A percentile compares a stretch with the other conserved stretches of the same genome.
phyloP scores from a whole-genome alignment of 2,797 vertebrate species.

The Sebastes minor region DNA sequence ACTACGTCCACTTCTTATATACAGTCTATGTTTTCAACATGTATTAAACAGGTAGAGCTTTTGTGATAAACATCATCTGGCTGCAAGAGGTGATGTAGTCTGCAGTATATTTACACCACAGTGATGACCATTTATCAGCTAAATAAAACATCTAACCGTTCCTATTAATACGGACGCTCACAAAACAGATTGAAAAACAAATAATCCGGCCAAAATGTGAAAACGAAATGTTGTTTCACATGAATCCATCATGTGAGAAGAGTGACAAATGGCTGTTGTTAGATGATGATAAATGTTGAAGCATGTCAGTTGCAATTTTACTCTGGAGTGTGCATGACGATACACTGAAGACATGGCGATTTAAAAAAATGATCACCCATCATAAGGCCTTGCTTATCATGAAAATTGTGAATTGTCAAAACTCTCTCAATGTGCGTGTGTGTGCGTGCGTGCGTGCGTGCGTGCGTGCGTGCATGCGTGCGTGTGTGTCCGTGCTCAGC shows the following conservation, averaged over 20 bases:
- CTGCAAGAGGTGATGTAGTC: neutral
- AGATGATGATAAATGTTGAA: conserved; percentile 35
- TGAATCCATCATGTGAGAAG: neutral
- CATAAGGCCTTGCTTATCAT: conserved; percentile 21
- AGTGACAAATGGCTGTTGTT: conserved; percentile 12
- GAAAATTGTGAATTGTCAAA: conserved; percentile 18
- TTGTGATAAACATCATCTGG: neutral
- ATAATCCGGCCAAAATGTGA: neutral
- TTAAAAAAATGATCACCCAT: conserved; percentile 44
- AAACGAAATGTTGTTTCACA: neutral
- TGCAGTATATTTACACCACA: neutral
- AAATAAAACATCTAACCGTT: neutral
- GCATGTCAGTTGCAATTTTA: conserved; percentile 31
- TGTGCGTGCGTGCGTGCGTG: neutral
- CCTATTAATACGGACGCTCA: neutral
- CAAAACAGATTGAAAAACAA: neutral
- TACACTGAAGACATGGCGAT: conserved; percentile 11
- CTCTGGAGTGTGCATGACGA: conserved; percentile 10
- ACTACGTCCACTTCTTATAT: no score
- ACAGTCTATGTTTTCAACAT: neutral
- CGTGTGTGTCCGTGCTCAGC: neutral
- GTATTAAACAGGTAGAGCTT: neutral
- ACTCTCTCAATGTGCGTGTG: neutral
- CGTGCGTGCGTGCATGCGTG: neutral
- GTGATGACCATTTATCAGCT: neutral